Base-by-base conservation (phyloP, 1,140 invertebrate genomes). In the Zaprionus ghesquierei region DNA sequence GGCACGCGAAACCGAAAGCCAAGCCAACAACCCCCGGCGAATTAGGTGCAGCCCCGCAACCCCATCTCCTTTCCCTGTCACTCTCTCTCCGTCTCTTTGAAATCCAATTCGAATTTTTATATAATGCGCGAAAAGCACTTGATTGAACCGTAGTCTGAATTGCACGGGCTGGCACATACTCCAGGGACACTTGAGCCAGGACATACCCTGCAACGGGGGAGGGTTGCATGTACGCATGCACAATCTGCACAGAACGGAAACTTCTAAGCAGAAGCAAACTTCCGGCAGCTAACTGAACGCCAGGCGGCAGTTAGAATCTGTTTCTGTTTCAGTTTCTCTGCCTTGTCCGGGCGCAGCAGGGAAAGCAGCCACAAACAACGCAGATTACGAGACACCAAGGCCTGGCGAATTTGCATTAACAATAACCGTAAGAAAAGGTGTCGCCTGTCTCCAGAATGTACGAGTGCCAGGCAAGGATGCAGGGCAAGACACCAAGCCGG, bases 101-200 rank as follows among this genome's bases (percentile, higher is more conserved):
- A 87, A 90, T 90, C 87, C 87, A 90, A 90, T 90, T 89, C 74
- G 74, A 87, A 90, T 82, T 90, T 80, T 65, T 69, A 77, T 82
- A 79, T 90, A 90, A 90, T 90, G 87, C 86, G 81, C 82, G 82
- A 87, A 90, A 90, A 84, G 79, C 80, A 89, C 85, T 89, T 89
- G 84, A 87, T 89, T 87, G 84, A 77, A 65, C 58, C 54, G 9
- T 20, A 35, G 38, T 53, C 53, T 44, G 44, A 66, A 64, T 62
- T 79, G 46, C 53, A 80, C n/a, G n/a, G 56, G 60, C 60, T 51
- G 38, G 38, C 44, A 35, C 35, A 49, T 49, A 81, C 81, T 78
- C 81, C 75, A 56, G 82, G 74, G 81, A 86, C 75, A 64, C 35
- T 69, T 15, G 35, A 41, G 6, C 35, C n/a, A n/a, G 35, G n/a